phyloP scores from a whole-genome alignment of 2,113 vertebrate species.

The Accipiter cooperii region DNA sequence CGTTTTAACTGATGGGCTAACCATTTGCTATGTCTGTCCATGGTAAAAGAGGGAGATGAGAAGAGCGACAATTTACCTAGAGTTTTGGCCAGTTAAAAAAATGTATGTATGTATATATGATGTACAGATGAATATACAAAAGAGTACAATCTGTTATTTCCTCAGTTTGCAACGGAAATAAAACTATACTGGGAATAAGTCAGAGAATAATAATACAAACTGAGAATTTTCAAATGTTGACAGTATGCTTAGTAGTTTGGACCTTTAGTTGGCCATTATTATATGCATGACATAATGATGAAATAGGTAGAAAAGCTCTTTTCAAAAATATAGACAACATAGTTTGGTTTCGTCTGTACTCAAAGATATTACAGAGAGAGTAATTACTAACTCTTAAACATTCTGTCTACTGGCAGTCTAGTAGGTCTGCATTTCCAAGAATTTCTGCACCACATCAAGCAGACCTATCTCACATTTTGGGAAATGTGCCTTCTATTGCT shows the following conservation, averaged over 20 bases:
- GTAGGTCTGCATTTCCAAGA: background rate
- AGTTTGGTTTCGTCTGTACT: background rate
- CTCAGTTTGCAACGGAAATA: background rate
- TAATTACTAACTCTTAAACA: background rate
- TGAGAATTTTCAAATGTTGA: background rate
- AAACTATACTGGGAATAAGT: background rate
- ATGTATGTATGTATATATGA: background rate
- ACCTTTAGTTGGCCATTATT: background rate
- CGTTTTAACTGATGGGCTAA: background rate
- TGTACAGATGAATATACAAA: background rate
- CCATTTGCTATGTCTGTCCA: background rate
- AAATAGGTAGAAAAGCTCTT: background rate
- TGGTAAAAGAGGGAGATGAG: background rate
- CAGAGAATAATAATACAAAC: background rate
- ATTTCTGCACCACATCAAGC: background rate
- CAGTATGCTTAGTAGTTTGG: background rate
- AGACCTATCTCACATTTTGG: background rate
- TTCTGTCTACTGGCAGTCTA: background rate
- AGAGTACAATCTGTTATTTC: background rate
- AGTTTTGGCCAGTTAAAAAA: background rate
- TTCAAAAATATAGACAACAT: background rate
- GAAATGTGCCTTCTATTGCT: background rate
- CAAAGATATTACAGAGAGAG: background rate
- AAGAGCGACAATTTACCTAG: background rate
- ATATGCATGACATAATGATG: background rate